phyloP scores from a whole-genome alignment of 2,797 vertebrate species.

The Eurystomus glaucurus region DNA sequence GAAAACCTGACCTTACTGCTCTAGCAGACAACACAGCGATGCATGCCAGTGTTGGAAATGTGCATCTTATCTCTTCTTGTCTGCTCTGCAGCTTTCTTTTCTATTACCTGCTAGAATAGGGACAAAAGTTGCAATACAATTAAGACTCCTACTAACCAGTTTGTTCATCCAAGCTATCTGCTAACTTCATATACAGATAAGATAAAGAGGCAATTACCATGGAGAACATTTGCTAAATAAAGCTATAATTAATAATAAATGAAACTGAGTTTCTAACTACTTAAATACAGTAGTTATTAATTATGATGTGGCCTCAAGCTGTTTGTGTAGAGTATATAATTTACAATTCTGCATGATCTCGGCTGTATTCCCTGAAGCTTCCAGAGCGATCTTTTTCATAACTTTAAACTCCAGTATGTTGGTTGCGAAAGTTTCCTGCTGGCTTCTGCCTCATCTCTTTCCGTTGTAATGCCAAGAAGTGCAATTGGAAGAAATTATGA shows the following conservation, averaged over 20 bases:
- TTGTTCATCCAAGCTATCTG: conserved; percentile 53
- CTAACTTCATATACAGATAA: conserved; percentile 56
- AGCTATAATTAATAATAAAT: conserved; percentile 74
- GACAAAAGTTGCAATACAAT: background rate
- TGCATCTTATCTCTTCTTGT: background rate
- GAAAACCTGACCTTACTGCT: background rate
- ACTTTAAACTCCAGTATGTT: background rate
- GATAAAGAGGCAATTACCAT: conserved; percentile 66
- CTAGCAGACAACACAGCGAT: background rate
- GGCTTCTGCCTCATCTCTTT: background rate
- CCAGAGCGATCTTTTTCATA: conserved; percentile 17
- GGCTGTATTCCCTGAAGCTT: conserved; percentile 34
- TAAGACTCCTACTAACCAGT: conserved; percentile 53
- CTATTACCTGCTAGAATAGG: background rate
- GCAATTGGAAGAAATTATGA: conserved; percentile 13
- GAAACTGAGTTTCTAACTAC: conserved; percentile 44
- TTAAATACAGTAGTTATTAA: conserved; percentile 74
- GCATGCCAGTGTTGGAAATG: background rate
- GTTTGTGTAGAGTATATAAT: conserved; percentile 59
- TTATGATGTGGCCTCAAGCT: conserved; percentile 52
- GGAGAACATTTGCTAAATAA: conserved; percentile 72
- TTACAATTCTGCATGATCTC: conserved; percentile 59
- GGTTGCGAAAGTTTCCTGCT: conserved; percentile 21
- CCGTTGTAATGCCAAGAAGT: conserved; percentile 10
- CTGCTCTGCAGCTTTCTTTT: background rate